phyloP scores from a whole-genome alignment of 2,888 invertebrate genomes.

The Drosophila greeni region DNA sequence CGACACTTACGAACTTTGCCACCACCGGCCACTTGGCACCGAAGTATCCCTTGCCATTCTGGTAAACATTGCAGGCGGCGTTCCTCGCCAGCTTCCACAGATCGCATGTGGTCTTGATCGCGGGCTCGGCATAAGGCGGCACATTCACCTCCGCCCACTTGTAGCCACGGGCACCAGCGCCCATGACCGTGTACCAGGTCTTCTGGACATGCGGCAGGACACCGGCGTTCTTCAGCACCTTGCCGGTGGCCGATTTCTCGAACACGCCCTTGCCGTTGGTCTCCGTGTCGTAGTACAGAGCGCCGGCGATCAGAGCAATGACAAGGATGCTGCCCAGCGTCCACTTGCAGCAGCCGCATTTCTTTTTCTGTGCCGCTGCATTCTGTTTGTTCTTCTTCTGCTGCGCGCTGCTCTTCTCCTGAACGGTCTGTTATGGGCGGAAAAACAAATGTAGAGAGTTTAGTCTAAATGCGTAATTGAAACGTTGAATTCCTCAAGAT shows the following conservation, averaged over 20 bases:
- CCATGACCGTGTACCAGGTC: conserved; percentile 82
- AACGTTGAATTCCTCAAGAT: background rate
- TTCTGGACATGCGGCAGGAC: conserved; percentile 83
- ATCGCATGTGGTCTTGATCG: conserved; percentile 82
- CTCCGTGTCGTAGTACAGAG: conserved; percentile 84
- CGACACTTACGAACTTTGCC: conserved; percentile 80
- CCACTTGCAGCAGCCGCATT: conserved; percentile 82
- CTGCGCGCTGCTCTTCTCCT: conserved; percentile 75
- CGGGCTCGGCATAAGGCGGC: conserved; percentile 85
- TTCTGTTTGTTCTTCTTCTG: conserved; percentile 75
- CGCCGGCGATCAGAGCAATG: conserved; percentile 81
- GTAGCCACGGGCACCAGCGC: conserved; percentile 83
- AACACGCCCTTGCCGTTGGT: conserved; percentile 84
- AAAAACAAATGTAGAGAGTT: background rate
- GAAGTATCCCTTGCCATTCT: conserved; percentile 80
- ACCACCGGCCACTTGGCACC: conserved; percentile 81
- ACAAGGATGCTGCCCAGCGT: conserved; percentile 83
- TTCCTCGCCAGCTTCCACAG: conserved; percentile 81
- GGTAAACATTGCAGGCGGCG: conserved; percentile 79
- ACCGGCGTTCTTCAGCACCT: conserved; percentile 83
- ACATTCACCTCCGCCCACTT: conserved; percentile 84
- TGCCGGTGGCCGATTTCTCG: conserved; percentile 84
- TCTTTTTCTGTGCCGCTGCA: conserved; percentile 64
- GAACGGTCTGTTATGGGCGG: conserved; percentile 57
- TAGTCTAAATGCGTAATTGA: background rate